Conservation (phyloP, 2,888 invertebrate species). For the Ochropleura plecta region DNA sequence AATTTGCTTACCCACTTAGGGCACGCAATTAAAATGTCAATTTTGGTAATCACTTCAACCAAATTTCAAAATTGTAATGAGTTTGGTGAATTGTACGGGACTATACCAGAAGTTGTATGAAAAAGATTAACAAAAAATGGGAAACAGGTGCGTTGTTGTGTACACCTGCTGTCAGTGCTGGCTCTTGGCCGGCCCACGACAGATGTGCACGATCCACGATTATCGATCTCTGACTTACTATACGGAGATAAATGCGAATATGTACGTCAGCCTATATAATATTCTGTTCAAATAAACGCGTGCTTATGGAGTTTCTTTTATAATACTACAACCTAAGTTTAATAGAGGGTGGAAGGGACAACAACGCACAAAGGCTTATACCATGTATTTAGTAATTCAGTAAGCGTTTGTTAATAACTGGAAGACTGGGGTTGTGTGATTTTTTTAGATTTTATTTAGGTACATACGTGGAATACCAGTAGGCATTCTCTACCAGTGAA, state of each 20-base stretch:
- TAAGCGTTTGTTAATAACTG: neutral
- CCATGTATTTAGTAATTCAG: too few relatives aligned
- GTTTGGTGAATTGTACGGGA: slow-evolving; percentile 60
- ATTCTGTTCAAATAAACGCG: neutral
- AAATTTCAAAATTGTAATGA: slow-evolving; percentile 59
- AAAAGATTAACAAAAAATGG: slow-evolving; percentile 80
- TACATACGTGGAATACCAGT: too few relatives aligned
- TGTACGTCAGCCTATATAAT: slow-evolving; percentile 5
- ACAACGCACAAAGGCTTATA: too few relatives aligned
- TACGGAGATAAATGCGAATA: slow-evolving; percentile 43
- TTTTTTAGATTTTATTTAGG: too few relatives aligned
- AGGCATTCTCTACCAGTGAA: too few relatives aligned
- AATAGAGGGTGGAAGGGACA: too few relatives aligned
- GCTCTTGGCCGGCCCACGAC: slow-evolving; percentile 68
- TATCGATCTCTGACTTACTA: slow-evolving; percentile 65
- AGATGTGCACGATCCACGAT: slow-evolving; percentile 76
- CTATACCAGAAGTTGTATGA: slow-evolving; percentile 63
- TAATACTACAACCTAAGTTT: neutral
- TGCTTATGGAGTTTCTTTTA: neutral
- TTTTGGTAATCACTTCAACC: slow-evolving; percentile 9
- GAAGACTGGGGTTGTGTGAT: too few relatives aligned
- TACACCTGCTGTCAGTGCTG: slow-evolving; percentile 85
- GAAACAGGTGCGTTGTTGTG: slow-evolving; percentile 81
- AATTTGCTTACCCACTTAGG: neutral
- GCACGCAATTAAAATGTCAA: slow-evolving; percentile 9